phyloP scores from a whole-genome alignment of 2,888 invertebrate species.

The Drosophila antonietae region DNA sequence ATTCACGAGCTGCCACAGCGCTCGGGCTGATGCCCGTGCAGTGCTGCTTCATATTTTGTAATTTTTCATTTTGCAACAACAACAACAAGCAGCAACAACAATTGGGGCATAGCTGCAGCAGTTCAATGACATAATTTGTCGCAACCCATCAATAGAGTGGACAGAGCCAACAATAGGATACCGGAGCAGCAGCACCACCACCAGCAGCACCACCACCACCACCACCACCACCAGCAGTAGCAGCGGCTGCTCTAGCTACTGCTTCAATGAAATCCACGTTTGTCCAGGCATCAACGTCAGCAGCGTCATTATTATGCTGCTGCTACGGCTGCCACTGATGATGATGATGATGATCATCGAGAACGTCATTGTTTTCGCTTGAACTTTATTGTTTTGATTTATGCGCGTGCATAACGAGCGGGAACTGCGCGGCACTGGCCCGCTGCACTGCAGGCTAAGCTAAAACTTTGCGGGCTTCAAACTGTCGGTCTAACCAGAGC shows the following conservation, averaged over 20 bases:
- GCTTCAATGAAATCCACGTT: slow-evolving; percentile 34
- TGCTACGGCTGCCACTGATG: slow-evolving; percentile 1
- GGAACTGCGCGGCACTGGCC: slow-evolving; percentile 25
- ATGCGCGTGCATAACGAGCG: slow-evolving; percentile 65
- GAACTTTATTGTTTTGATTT: slow-evolving; percentile 80
- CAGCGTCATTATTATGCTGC: slow-evolving; percentile 29
- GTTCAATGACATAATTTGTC: slow-evolving; percentile 80
- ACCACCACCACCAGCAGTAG: too few species aligned
- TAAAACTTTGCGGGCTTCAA: slow-evolving; percentile 74
- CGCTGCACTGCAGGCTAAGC: slow-evolving; percentile 52
- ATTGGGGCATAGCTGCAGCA: slow-evolving; percentile 46
- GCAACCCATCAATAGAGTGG: slow-evolving; percentile 74
- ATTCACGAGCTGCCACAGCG: slow-evolving; percentile 18
- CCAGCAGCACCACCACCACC: slow-evolving; percentile 4
- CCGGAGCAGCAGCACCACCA: slow-evolving; percentile 16
- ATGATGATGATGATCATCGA: slow-evolving; percentile 15
- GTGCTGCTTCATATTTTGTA: slow-evolving; percentile 29
- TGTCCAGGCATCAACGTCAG: slow-evolving; percentile 54
- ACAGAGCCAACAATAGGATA: slow-evolving; percentile 57
- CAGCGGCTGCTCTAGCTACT: slow-evolving; percentile 16
- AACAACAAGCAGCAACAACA: slow-evolving; percentile 28
- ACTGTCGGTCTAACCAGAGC: slow-evolving; percentile 33
- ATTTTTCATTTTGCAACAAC: slow-evolving; percentile 64
- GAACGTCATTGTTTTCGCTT: slow-evolving; percentile 74
- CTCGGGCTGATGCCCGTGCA: too few species aligned